Percentiles rank a stretch among this genome's conserved stretches.
Conservation (phyloP, 2,797 vertebrate species). For the Lerista edwardsae region DNA sequence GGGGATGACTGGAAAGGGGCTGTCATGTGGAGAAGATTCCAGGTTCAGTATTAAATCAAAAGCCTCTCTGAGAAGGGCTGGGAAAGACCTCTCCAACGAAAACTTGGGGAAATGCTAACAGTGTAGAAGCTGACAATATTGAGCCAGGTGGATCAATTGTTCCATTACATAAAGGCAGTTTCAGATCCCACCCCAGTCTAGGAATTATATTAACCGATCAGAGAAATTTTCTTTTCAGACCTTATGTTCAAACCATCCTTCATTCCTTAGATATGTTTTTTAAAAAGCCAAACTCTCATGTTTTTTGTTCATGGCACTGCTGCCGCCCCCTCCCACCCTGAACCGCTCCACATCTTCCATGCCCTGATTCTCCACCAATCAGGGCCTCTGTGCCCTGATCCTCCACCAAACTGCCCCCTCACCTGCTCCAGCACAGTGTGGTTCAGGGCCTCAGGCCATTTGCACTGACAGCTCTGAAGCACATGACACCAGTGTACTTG, state of each 20-base stretch:
- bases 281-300: background rate
- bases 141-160: background rate
- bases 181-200: background rate
- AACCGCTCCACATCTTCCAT: no score
- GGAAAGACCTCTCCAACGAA: background rate
- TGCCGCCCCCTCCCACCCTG: no score
- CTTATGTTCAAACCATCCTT: background rate
- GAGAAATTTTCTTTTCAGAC: background rate
- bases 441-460: no score
- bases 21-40: background rate
- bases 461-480: no score
- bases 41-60: background rate
- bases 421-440: no score
- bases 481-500: no score
- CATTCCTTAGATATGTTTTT: background rate
- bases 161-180: background rate
- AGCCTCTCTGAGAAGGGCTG: background rate
- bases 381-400: no score
- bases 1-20: no score
- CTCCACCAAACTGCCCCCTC: no score
- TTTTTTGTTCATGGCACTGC: background rate
- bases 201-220: background rate
- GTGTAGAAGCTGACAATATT: background rate
- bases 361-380: no score
- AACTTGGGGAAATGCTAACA: background rate